Conservation (phyloP, 2,797 vertebrate genomes). For the Yasuhikotakia modesta region DNA sequence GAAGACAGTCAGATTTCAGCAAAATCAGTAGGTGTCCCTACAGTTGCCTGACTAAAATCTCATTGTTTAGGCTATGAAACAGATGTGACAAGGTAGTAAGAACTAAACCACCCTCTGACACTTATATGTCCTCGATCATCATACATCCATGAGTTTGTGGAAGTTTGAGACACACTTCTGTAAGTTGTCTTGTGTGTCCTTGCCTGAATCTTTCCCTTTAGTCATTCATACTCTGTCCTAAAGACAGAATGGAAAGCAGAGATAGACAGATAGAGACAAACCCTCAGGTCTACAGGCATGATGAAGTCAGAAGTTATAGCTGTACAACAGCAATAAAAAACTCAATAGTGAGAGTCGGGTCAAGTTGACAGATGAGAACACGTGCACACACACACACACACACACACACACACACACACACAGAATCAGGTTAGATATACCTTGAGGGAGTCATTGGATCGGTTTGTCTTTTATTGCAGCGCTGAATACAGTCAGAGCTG, state of each 20-base stretch:
- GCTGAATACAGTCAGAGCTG: constrained; percentile 23
- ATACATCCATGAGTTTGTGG: not conserved
- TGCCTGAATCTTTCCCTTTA: constrained; percentile 2
- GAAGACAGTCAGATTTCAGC: too few species aligned
- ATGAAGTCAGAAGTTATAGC: constrained; percentile 41
- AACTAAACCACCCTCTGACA: not conserved
- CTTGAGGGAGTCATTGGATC: constrained; percentile 44
- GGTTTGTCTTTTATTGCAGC: constrained; percentile 44
- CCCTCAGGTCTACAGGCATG: constrained; percentile 33
- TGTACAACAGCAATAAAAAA: constrained; percentile 34
- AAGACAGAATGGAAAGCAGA: not conserved
- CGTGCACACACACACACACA: constrained; percentile 1
- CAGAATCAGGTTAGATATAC: constrained; percentile 40
- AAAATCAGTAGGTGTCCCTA: too few species aligned
- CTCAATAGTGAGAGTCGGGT: constrained; percentile 32
- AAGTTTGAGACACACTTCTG: not conserved
- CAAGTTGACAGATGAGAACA: constrained; percentile 46
- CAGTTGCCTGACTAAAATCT: too few species aligned
- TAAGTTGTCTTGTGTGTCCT: constrained; percentile 32
- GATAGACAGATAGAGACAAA: constrained; percentile 35
- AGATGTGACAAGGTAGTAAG: too few species aligned
- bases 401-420: constrained; percentile 18
- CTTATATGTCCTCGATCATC: not conserved
- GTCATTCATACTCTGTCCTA: constrained; percentile 33
- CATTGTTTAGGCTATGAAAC: not conserved